A percentile compares a stretch with the other conserved stretches of the same genome.
Conservation (phyloP, 2,888 invertebrate species). For the Tenthredo distinguenda region DNA sequence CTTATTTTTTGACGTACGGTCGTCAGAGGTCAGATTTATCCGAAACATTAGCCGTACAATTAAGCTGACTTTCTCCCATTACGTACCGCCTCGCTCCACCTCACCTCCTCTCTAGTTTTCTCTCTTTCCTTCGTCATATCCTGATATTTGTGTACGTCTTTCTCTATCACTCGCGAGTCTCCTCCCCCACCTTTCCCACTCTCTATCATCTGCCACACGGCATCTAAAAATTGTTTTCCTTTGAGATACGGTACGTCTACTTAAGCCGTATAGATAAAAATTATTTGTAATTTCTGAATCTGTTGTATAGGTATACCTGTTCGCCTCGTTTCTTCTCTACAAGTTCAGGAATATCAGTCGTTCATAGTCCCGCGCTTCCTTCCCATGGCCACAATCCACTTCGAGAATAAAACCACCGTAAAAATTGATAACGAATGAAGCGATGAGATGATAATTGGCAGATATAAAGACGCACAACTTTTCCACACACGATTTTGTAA, state of each 20-base stretch:
- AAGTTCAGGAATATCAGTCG: neutral
- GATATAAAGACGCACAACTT: neutral
- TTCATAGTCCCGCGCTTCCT: neutral
- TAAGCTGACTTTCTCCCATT: constrained; percentile 55
- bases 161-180: neutral
- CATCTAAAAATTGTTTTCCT: constrained; percentile 41
- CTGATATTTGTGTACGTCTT: neutral
- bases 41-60: constrained; percentile 53
- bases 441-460: neutral
- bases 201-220: constrained; percentile 8
- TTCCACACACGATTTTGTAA: neutral
- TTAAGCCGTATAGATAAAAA: constrained; percentile 42
- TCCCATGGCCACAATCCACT: neutral
- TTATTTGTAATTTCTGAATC: constrained; percentile 45
- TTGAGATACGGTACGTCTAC: constrained; percentile 41
- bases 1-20: constrained; percentile 46
- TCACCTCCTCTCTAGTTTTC: constrained; percentile 19
- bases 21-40: constrained; percentile 52
- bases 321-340: neutral
- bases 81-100: constrained; percentile 33
- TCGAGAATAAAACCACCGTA: neutral
- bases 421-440: neutral
- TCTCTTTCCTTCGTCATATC: neutral
- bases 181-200: constrained; percentile 4
- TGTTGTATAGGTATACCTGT: constrained; percentile 5